A percentile compares a stretch with the other conserved stretches of the same genome.
Conservation (phyloP, 1,140 invertebrate genomes). For the Diabrotica virgifera region DNA sequence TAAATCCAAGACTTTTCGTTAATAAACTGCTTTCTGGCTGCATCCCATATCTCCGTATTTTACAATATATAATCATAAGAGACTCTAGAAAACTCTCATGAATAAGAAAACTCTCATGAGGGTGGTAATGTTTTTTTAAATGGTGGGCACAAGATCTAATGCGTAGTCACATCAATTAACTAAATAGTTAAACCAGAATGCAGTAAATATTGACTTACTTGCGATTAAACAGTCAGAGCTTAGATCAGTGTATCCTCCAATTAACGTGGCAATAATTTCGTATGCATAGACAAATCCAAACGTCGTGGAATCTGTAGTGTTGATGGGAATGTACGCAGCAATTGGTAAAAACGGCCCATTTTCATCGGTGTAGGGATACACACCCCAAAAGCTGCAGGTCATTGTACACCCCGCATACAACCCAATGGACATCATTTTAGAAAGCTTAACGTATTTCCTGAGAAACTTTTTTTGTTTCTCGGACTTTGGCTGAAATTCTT, state of each 20-base stretch:
- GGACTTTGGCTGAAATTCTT: constrained; percentile 21
- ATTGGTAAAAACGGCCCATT: constrained; percentile 15
- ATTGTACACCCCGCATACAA: constrained; percentile 16
- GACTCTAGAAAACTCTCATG: too few relatives aligned
- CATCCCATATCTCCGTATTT: too few relatives aligned
- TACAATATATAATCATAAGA: too few relatives aligned
- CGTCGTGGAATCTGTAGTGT: constrained; percentile 5
- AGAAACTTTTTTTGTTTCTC: constrained; percentile 10
- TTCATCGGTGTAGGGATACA: constrained; percentile 21
- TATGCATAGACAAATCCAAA: constrained; percentile 20
- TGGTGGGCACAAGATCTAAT: too few relatives aligned
- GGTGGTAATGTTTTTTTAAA: too few relatives aligned
- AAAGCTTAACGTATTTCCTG: constrained; percentile 11
- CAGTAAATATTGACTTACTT: neutral
- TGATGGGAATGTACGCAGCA: constrained; percentile 16
- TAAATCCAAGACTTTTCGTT: too few relatives aligned
- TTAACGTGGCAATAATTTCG: constrained; percentile 20
- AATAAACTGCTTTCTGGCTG: too few relatives aligned
- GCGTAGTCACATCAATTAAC: too few relatives aligned
- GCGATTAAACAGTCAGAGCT: constrained; percentile 18
- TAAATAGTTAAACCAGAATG: too few relatives aligned
- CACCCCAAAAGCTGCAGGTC: constrained; percentile 18
- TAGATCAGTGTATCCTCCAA: constrained; percentile 19
- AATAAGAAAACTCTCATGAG: too few relatives aligned
- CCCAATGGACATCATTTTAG: constrained; percentile 17